phyloP scores from a whole-genome alignment of 2,888 invertebrate genomes.

The Agriopis aurantiaria region DNA sequence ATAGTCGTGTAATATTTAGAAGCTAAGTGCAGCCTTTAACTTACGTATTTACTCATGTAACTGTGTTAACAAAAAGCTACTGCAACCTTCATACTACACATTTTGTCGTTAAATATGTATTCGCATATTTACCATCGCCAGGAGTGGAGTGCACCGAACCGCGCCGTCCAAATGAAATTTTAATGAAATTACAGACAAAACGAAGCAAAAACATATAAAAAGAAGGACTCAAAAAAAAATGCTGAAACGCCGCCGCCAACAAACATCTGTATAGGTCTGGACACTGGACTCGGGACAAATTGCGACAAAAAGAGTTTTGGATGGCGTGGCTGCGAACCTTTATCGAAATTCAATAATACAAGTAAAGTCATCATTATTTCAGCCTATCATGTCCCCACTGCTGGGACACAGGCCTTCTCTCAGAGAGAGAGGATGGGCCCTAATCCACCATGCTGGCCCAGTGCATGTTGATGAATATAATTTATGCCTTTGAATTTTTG shows the following conservation, averaged over 20 bases:
- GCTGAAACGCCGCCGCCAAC: slow-evolving; percentile 12
- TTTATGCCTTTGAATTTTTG: too few relatives aligned
- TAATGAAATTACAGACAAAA: slow-evolving; percentile 56
- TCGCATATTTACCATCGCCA: not conserved
- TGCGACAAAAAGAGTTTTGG: slow-evolving; percentile 51
- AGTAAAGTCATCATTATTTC: not conserved
- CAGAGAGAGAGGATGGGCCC: too few relatives aligned
- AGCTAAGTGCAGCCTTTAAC: too few relatives aligned
- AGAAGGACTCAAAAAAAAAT: slow-evolving; percentile 29
- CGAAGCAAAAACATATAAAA: slow-evolving; percentile 48
- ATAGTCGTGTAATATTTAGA: too few relatives aligned
- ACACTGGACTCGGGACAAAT: slow-evolving; percentile 44
- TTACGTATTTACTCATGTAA: too few relatives aligned
- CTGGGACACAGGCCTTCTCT: too few relatives aligned
- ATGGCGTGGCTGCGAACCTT: slow-evolving; percentile 33
- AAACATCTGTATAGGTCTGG: slow-evolving; percentile 39
- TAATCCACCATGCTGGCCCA: too few relatives aligned
- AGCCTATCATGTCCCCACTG: too few relatives aligned
- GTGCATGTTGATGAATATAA: too few relatives aligned
- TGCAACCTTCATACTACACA: too few relatives aligned
- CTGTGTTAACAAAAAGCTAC: too few relatives aligned
- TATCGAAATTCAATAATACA: slow-evolving; percentile 19
- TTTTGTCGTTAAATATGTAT: too few relatives aligned
- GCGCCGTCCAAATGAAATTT: slow-evolving; percentile 55
- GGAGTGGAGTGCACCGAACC: slow-evolving; percentile 18